phyloP scores from a whole-genome alignment of 2,888 invertebrate species.

The Ennomos quercinarius region DNA sequence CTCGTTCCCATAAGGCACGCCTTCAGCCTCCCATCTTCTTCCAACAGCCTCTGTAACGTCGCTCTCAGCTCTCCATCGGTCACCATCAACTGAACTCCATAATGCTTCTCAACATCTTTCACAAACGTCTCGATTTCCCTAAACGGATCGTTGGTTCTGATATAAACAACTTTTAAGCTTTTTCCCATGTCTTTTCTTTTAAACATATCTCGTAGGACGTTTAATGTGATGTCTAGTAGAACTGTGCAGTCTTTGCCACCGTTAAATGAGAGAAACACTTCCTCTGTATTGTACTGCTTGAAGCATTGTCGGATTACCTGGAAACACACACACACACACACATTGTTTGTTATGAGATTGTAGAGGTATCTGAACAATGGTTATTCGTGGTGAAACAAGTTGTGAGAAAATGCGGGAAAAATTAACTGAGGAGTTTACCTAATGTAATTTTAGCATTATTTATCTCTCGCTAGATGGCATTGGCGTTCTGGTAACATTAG shows the following conservation, averaged over 20 bases:
- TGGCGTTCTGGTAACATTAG: too few species aligned
- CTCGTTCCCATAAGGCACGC: slow-evolving; percentile 97
- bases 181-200: slow-evolving; percentile 63
- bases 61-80: slow-evolving; percentile 89
- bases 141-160: slow-evolving; percentile 92
- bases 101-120: slow-evolving; percentile 87
- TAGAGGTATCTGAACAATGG: too few species aligned
- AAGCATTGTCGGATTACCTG: slow-evolving; percentile 88
- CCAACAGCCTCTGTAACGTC: slow-evolving; percentile 87
- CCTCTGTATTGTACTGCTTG: slow-evolving; percentile 87
- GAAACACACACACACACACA: slow-evolving; percentile 40
- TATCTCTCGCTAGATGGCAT: too few species aligned
- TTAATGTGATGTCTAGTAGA: slow-evolving; percentile 85
- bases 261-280: slow-evolving; percentile 97
- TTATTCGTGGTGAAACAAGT: too few species aligned
- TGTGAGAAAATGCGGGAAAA: too few species aligned
- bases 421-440: too few species aligned
- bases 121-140: slow-evolving; percentile 95
- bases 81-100: slow-evolving; percentile 89
- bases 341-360: too few species aligned
- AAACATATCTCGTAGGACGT: slow-evolving; percentile 60
- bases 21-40: slow-evolving; percentile 86
- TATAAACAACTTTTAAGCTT: slow-evolving; percentile 90
- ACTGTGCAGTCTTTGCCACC: slow-evolving; percentile 99
- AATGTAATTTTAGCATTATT: too few species aligned